These are phyloP conservation scores for Callithrix jacchus DNA, from an alignment of 2,113 vertebrate species.

Conservation along the genomic window DNA sequence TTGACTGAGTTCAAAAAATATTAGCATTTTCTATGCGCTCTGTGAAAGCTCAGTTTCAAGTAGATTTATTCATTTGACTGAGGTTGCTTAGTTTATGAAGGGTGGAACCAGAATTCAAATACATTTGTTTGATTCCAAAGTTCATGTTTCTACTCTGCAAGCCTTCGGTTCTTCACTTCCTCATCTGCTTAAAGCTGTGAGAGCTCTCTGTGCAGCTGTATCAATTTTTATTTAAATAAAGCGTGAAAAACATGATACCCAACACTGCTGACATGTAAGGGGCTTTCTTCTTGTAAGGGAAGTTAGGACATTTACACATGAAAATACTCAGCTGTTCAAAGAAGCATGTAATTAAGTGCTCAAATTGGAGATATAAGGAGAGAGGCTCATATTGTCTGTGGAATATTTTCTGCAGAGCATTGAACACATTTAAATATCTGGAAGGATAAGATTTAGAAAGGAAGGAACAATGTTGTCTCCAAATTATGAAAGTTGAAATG, in stretches of 20 bases:
- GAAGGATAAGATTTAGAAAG: neutral
- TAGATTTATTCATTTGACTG: conserved; percentile 32
- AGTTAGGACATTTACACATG: neutral
- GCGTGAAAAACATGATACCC: neutral
- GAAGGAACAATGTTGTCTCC: neutral
- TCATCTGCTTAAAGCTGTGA: neutral
- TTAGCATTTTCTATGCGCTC: neutral
- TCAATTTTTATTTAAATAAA: conserved; percentile 37
- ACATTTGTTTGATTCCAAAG: conserved; percentile 69
- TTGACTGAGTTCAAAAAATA: neutral
- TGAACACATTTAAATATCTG: neutral
- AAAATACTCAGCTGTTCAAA: neutral
- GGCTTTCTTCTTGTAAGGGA: neutral
- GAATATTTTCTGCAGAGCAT: neutral
- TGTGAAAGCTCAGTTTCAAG: neutral
- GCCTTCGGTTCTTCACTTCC: conserved; percentile 45
- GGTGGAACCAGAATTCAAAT: conserved; percentile 44
- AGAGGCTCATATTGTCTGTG: neutral
- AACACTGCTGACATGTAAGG: neutral
- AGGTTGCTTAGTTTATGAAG: conserved; percentile 36
- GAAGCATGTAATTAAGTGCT: neutral
- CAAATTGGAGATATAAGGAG: neutral
- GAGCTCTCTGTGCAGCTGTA: neutral
- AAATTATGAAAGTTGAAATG: neutral
- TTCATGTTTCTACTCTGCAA: neutral